Conservation (phyloP, 1,140 invertebrate genomes). For the Atopsyche davidsoni region DNA sequence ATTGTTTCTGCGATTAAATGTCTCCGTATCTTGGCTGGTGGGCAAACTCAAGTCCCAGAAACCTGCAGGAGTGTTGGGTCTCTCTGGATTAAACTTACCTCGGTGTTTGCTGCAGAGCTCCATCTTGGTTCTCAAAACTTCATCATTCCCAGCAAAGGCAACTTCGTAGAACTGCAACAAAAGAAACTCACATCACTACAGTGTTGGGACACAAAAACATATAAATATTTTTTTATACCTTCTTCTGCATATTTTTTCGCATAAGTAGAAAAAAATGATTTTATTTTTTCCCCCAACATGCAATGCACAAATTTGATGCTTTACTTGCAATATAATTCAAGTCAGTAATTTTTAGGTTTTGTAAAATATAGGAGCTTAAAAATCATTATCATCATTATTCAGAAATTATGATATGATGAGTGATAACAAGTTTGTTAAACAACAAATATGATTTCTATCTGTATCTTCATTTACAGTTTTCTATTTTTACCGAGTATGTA, state of each 20-base stretch:
- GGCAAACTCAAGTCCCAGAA: slow-evolving; percentile 44
- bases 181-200: background rate
- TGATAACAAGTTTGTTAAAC: too few species aligned
- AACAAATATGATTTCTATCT: too few species aligned
- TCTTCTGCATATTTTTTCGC: background rate
- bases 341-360: too few species aligned
- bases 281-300: too few species aligned
- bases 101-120: slow-evolving; percentile 42
- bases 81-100: slow-evolving; percentile 35
- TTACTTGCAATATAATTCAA: too few species aligned
- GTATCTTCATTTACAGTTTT: too few species aligned
- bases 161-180: slow-evolving; percentile 25
- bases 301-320: too few species aligned
- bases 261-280: background rate
- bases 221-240: background rate
- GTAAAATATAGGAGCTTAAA: too few species aligned
- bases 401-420: too few species aligned
- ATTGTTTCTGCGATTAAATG: slow-evolving; percentile 41
- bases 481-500: too few species aligned
- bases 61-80: slow-evolving; percentile 37
- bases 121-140: slow-evolving; percentile 40
- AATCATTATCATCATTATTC: too few species aligned
- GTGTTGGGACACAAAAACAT: slow-evolving; percentile 1
- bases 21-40: slow-evolving; percentile 39
- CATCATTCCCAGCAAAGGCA: slow-evolving; percentile 37